Evolutionary conservation across 2,888 invertebrate genomes (phyloP).

Genomic region (Globia sparganii): DNA sequence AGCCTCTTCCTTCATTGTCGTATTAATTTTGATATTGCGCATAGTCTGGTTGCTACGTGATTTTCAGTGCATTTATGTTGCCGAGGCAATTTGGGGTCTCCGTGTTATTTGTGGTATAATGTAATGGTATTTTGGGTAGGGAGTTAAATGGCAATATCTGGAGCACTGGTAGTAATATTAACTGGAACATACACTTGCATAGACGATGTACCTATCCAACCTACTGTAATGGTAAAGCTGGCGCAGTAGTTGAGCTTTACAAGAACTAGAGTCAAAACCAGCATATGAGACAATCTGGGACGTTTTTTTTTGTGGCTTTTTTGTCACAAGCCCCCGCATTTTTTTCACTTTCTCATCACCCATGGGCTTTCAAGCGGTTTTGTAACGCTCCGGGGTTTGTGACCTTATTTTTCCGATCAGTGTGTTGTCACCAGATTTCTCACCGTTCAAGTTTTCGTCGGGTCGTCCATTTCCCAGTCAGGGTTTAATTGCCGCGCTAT

Average conservation of each 20-base stretch:
- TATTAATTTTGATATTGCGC: slow-evolving; percentile 68
- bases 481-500: neutral
- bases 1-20: slow-evolving; percentile 72
- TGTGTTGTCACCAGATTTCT: neutral
- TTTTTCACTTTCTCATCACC: neutral
- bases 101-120: slow-evolving; percentile 1
- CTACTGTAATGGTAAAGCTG: neutral
- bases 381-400: fast-evolving
- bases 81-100: slow-evolving; percentile 33
- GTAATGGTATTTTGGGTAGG: neutral
- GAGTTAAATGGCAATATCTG: slow-evolving; percentile 2
- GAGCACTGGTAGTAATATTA: neutral
- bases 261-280: neutral
- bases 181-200: neutral
- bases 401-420: neutral
- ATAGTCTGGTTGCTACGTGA: slow-evolving; percentile 38
- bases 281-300: neutral
- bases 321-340: neutral
- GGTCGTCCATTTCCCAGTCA: neutral
- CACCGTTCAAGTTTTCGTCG: neutral
- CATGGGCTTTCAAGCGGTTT: neutral
- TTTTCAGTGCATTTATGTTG: slow-evolving; percentile 52
- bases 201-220: neutral
- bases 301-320: neutral
- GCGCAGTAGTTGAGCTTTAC: neutral